A percentile compares a stretch with the other conserved stretches of the same genome.
Evolutionary conservation across 2,888 invertebrate genomes (phyloP).

Genomic region (Drosophila anceps): DNA sequence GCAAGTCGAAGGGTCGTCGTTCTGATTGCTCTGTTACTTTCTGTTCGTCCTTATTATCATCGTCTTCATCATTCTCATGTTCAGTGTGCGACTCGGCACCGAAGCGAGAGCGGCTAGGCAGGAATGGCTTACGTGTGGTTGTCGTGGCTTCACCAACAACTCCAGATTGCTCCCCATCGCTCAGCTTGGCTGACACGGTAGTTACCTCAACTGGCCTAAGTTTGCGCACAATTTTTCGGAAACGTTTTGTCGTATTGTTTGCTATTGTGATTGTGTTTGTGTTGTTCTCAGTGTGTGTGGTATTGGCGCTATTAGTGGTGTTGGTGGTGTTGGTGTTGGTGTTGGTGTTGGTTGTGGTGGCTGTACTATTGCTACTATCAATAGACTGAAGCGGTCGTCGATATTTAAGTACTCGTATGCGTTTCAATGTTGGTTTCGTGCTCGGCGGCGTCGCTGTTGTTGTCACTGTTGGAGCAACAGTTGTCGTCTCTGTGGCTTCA

Average conservation of each 20-base stretch:
- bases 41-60: conserved; percentile 7
- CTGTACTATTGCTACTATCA: conserved; percentile 56
- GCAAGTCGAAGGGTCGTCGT: conserved; percentile 48
- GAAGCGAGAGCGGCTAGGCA: conserved; percentile 49
- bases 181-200: conserved; percentile 7
- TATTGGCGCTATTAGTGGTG: conserved; percentile 71
- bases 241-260: conserved; percentile 63
- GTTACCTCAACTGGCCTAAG: conserved; percentile 68
- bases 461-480: conserved; percentile 47
- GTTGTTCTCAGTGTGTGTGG: conserved; percentile 41
- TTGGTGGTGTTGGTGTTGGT: conserved; percentile 51
- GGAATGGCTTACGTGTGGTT: conserved; percentile 55
- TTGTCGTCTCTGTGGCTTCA: conserved; percentile 33
- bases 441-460: conserved; percentile 43
- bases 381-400: conserved; percentile 68
- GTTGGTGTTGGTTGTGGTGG: conserved; percentile 41
- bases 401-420: conserved; percentile 78
- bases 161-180: neutral
- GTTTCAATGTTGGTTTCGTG: conserved; percentile 66
- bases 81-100: conserved; percentile 7
- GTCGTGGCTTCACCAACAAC: conserved; percentile 13
- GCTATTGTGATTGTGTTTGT: conserved; percentile 34
- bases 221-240: conserved; percentile 80
- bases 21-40: neutral
- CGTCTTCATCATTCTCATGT: conserved; percentile 11